Evolutionary conservation across 2,113 vertebrate genomes (phyloP), one percentile per base, ranked within the genome.

Genomic region (Hiodon tergisus): DNA sequence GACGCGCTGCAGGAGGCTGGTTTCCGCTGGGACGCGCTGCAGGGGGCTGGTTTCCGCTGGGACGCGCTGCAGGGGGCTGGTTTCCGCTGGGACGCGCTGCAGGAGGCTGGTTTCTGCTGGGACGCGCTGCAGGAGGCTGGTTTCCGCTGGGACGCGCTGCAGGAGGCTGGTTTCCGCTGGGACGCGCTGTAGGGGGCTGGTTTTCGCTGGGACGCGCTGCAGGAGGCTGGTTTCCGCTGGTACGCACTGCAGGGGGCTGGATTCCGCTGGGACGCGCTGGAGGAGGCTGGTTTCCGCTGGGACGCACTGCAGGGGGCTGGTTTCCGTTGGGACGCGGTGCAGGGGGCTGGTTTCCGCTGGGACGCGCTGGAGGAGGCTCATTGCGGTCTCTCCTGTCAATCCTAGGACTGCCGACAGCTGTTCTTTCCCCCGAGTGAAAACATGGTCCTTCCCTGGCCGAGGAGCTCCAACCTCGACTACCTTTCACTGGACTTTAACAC

Each of bases 401-500:
- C 14, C 83, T 88, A 95, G 92, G 92, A 95, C 3, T 88, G 89
- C 67, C 85, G 84, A 77, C 87, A 88, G 69, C 83, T 80, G 61
- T 82, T 81, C 57, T 89, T 88, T 76, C 81, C 89, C 31, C 84
- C 78, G 71, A 89, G 85, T 76, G 91, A 92, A 53, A 88, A 87
- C 76, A 50, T 66, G 1, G 17, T 48, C 80, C 88, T 90, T 74
- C 85, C 83, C 3, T 94, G 91, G 90, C 82, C 83, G 5, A 93
- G 92, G 81, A 91, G 87, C 80, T 93, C 89, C 60, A 94, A 92
- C 85, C 91, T 99, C 61, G 97, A 98, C 81, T 99, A 99, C 85
- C 87, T 99, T 85, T 95, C 95, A 2, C 85, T 99, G 87, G 96
- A 98, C 90, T 99, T 99, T 86, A 95, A 99, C 81, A 95, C 95